A percentile compares a stretch with the other conserved stretches of the same genome.
These are phyloP conservation scores for Pluvialis apricaria DNA, from an alignment of 2,113 vertebrate genomes.

Conservation along the genomic window DNA sequence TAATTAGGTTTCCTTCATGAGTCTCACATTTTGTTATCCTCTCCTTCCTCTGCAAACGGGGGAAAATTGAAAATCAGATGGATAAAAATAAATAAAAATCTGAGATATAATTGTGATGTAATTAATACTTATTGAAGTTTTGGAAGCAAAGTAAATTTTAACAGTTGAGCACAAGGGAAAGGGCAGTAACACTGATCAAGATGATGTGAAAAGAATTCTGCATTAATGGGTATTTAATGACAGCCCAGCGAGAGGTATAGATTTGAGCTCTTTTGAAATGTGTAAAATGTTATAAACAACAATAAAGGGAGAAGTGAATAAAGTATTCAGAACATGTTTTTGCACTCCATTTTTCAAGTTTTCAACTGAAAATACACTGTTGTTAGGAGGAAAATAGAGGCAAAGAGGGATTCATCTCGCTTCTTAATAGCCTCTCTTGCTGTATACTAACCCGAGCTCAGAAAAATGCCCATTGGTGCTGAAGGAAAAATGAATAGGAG, in stretches of 20 bases:
- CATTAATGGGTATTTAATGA: conserved; percentile 13
- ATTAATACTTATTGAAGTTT: neutral
- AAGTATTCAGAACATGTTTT: conserved; percentile 22
- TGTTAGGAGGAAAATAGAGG: neutral
- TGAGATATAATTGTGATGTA: neutral
- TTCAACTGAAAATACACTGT: neutral
- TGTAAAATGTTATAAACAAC: neutral
- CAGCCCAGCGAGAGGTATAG: neutral
- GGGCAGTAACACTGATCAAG: neutral
- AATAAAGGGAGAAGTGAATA: neutral
- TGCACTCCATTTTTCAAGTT: neutral
- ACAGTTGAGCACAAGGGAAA: neutral
- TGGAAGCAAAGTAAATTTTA: neutral
- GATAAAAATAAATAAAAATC: neutral
- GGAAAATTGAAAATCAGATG: neutral
- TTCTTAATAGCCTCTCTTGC: neutral
- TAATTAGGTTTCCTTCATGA: conserved; percentile 20
- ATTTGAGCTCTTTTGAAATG: conserved; percentile 1
- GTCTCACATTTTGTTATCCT: neutral
- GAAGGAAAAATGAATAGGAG: neutral
- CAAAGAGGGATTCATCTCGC: neutral
- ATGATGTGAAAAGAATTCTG: neutral
- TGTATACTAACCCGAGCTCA: neutral
- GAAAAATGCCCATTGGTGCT: neutral
- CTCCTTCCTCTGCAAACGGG: neutral